phyloP scores from a whole-genome alignment of 2,888 invertebrate species.

The Amphiduros pacificus region DNA sequence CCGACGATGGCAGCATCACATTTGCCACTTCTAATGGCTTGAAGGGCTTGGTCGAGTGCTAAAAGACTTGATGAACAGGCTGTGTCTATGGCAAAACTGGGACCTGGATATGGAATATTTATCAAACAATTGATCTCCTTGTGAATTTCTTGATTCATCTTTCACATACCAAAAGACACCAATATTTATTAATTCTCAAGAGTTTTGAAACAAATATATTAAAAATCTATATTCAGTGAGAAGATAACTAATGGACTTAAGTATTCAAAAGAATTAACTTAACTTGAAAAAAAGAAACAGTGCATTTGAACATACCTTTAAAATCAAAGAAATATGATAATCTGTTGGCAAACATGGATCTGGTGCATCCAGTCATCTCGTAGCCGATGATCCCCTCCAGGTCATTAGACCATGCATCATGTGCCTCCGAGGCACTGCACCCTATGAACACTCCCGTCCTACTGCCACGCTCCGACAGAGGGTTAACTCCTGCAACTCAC shows the following conservation, averaged over 20 bases:
- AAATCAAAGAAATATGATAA: slow-evolving; percentile 95
- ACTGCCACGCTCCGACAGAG: slow-evolving; percentile 79
- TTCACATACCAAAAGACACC: no score
- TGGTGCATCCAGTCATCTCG: slow-evolving; percentile 87
- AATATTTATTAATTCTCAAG: no score
- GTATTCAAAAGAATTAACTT: no score
- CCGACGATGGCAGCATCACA: slow-evolving; percentile 97
- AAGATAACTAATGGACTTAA: no score
- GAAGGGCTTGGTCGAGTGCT: slow-evolving; percentile 76
- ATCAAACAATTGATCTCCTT: no score
- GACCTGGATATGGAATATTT: slow-evolving; percentile 64
- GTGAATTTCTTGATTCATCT: no score
- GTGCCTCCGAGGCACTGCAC: slow-evolving; percentile 86
- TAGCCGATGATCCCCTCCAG: slow-evolving; percentile 79
- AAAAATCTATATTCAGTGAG: no score
- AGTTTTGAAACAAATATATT: no score
- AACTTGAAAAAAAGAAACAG: no score
- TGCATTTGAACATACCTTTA: slow-evolving; percentile 69
- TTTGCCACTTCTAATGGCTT: slow-evolving; percentile 68
- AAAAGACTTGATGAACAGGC: slow-evolving; percentile 95
- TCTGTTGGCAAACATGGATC: slow-evolving; percentile 89
- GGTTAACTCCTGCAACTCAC: slow-evolving; percentile 73
- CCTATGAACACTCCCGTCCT: slow-evolving; percentile 95
- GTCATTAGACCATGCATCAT: slow-evolving; percentile 82
- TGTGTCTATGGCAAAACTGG: slow-evolving; percentile 93